Evolutionary conservation across 2,113 vertebrate genomes (phyloP), one percentile per base, ranked within the genome.

Genomic region (Etheostoma cragini): DNA sequence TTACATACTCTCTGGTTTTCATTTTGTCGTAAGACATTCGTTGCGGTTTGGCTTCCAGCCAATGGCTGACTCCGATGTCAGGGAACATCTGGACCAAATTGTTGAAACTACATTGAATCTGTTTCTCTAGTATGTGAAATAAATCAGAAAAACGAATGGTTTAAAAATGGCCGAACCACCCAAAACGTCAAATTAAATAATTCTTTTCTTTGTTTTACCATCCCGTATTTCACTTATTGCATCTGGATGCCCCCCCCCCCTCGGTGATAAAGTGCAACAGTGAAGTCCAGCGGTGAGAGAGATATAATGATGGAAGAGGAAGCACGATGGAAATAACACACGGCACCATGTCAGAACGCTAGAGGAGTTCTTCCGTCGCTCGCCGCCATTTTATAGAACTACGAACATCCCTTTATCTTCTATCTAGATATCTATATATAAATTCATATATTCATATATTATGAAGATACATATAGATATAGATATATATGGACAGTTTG

Each of bases 191-290:
- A n/a, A n/a, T n/a, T 24, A 17, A 16, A 19, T 22, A 24, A 42
- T 17, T 57, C 3, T 47, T 38, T 35, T 38, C 21, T 57, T 57
- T 62, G 3, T 30, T n/a, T 1, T 5, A 10, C 62, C 42, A 61
- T 49, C 53, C 35, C 24, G 35, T 57, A 58, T 42, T 58, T 64
- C 16, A 68, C 80, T 56, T 71, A 81, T 89, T 84, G 71, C 83
- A 63, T 83, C 50, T 65, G 26, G 65, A 42, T 68, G 30, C 30
- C 30, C 30, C 30, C 42, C 33, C n/a, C 73, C 60, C 15, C 19
- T 7, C 77, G 13, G 67, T 65, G 11, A 89, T 93, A 94, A 94
- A 94, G 92, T 94, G 94, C 94, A 83, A 78, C 74, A 93, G 85
- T 91, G 65, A 88, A 53, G 56, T 78, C 70, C 81, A 89, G 76